Evolutionary conservation across 2,888 invertebrate genomes (phyloP).

Genomic region (Netelia inedita): DNA sequence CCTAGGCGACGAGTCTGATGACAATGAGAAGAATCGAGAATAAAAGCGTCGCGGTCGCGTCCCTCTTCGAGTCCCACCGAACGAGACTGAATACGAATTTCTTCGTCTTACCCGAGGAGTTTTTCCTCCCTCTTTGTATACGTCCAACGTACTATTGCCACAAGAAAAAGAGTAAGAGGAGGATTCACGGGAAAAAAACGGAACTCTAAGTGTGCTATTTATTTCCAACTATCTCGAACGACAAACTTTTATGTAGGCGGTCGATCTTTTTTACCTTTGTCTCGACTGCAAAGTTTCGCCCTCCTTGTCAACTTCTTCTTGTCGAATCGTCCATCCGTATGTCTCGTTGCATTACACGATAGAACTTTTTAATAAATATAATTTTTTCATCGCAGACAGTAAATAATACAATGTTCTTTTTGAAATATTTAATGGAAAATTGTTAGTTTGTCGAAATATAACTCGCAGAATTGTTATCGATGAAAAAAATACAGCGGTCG

Average conservation of each 20-base stretch:
- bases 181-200: constrained; percentile 4
- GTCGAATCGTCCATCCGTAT: constrained; percentile 7
- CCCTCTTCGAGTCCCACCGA: constrained; percentile 75
- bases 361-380: background rate
- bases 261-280: constrained; percentile 22
- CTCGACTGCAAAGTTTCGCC: constrained; percentile 37
- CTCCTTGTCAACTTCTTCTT: constrained; percentile 53
- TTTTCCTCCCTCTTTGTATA: constrained; percentile 55
- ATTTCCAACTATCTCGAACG: background rate
- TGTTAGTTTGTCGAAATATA: no score
- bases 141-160: constrained; percentile 26
- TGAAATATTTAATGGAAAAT: no score
- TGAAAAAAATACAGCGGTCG: no score
- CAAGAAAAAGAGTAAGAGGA: constrained; percentile 20
- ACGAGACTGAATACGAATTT: constrained; percentile 80
- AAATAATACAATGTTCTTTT: no score
- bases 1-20: background rate
- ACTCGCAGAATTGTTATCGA: no score
- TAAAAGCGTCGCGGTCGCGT: constrained; percentile 71
- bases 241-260: background rate
- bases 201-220: constrained; percentile 7
- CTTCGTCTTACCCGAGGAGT: constrained; percentile 73
- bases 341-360: constrained; percentile 28
- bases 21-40: constrained; percentile 44
- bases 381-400: no score